phyloP scores from a whole-genome alignment of 2,888 invertebrate species.

The Sphaerolaimus hirsutus region DNA sequence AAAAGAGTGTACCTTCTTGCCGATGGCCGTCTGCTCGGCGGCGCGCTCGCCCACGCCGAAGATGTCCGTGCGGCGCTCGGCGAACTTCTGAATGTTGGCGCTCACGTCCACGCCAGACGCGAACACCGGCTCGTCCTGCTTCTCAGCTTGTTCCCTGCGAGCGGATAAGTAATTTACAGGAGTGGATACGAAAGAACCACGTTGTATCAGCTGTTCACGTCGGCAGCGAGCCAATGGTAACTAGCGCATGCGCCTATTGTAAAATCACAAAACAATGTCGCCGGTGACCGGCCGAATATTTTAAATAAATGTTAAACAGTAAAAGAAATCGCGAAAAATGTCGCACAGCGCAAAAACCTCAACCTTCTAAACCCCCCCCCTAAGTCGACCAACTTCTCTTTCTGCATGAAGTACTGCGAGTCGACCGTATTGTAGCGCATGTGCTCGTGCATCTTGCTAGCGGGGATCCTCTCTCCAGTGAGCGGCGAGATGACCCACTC shows the following conservation, averaged over 20 bases:
- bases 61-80: slow-evolving; percentile 96
- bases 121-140: slow-evolving; percentile 61
- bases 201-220: not conserved
- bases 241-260: no score
- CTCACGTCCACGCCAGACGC: slow-evolving; percentile 70
- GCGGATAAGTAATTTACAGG: not conserved
- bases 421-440: slow-evolving; percentile 41
- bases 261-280: no score
- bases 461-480: slow-evolving; percentile 87
- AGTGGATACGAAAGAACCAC: not conserved
- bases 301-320: no score
- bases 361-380: no score
- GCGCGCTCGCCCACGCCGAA: slow-evolving; percentile 71
- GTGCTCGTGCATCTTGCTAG: slow-evolving; percentile 87
- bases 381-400: slow-evolving; percentile 16
- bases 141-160: slow-evolving; percentile 43
- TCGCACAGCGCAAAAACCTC: no score
- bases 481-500: slow-evolving; percentile 85
- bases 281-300: no score
- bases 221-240: no score
- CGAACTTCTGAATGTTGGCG: slow-evolving; percentile 72
- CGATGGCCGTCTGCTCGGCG: slow-evolving; percentile 81
- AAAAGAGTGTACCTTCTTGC: slow-evolving; percentile 52
- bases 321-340: no score
- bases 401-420: slow-evolving; percentile 15